A percentile compares a stretch with the other conserved stretches of the same genome.
Conservation (phyloP, 2,888 invertebrate species). For the Drosophila peninsularis region DNA sequence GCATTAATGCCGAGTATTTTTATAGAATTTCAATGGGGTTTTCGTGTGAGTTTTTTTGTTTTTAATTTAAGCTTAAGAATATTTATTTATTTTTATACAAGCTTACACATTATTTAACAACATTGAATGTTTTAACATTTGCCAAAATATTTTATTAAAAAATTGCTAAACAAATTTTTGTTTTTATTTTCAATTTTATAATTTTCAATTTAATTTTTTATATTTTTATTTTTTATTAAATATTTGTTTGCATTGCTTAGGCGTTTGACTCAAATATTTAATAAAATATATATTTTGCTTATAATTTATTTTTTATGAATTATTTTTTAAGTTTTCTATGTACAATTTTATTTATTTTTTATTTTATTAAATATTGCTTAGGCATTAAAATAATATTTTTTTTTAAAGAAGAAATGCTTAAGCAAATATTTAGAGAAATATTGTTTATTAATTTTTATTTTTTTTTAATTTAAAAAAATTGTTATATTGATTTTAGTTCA, state of each 20-base stretch:
- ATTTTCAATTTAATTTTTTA: background rate
- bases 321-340: background rate
- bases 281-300: background rate
- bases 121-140: conserved; percentile 83
- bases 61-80: conserved; percentile 10
- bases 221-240: conserved; percentile 4
- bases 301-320: background rate
- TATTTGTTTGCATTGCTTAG: conserved; percentile 1
- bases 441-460: background rate
- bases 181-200: conserved; percentile 11
- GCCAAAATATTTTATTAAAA: conserved; percentile 37
- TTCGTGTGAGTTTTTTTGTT: conserved; percentile 44
- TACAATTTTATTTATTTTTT: background rate
- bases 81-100: conserved; percentile 73
- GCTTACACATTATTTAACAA: conserved; percentile 84
- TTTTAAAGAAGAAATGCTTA: background rate
- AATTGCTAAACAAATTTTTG: conserved; percentile 29
- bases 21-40: conserved; percentile 71
- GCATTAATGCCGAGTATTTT: conserved; percentile 66
- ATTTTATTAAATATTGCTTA: conserved; percentile 5
- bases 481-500: too few relatives aligned
- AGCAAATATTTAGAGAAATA: background rate
- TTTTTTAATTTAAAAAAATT: background rate
- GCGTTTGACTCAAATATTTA: conserved; percentile 3
- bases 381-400: background rate